Base-by-base conservation (phyloP, 2,113 vertebrate genomes). In the Ranitomeya imitator region DNA sequence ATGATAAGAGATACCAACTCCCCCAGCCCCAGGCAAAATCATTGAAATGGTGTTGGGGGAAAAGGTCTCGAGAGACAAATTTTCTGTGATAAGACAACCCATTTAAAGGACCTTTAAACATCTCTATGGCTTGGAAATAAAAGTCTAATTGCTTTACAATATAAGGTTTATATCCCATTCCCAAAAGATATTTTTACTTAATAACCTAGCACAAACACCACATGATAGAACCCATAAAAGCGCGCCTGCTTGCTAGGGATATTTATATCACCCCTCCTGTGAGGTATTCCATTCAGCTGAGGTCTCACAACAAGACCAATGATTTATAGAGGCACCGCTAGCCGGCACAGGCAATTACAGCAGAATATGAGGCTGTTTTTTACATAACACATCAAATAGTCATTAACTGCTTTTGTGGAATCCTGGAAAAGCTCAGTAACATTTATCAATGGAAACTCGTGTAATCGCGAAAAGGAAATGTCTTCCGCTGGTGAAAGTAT, bases 371-470 rank as follows among this genome's bases (percentile, higher is more conserved):
- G 78, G 37, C 79, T 87, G 65, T 78, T 81, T 87, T 73, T 87
- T 82, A 82, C 78, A 82, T 87, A 82, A 87, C 78, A 69, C 77
- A 81, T 80, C 78, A 71, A 81, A 87, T 81, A 81, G 86, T 81
- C 65, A 73, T 87, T 87, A 82, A 82, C 65, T 60, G 79, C 52
- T 74, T 87, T 87, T 73, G 54, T 60, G 79, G n/a, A 81, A 79
- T 71, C 77, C 85, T 86, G 15, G 77, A 74, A 87, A 82, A 23
- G 31, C 54, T 74, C 52, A 69, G 13, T 18, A 45, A 54, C 31
- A 82, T 87, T 87, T 79, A 55, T 87, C 55, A 69, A 79, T 80
- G 77, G 57, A 80, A 79, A 87, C 71, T 87, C 60, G 63, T 86
- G n/a, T 45, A 86, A 79, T 55, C n/a, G 6, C n/a, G 65, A 51